Conservation (phyloP, 1,140 invertebrate genomes). For the Drosophila ambigua region DNA sequence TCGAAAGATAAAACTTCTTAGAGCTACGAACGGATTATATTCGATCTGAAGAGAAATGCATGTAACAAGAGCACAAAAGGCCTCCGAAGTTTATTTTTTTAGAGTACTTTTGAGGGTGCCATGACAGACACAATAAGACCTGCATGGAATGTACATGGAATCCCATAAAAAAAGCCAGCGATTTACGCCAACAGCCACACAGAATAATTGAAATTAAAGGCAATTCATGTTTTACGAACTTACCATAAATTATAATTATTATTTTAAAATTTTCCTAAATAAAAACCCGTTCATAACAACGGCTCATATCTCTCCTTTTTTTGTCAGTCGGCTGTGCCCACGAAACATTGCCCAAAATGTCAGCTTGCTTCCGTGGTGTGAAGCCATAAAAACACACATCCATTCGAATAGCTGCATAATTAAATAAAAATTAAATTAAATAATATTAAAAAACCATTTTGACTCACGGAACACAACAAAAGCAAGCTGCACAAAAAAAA, state of each 20-base stretch:
- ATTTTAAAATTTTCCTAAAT: constrained; percentile 15
- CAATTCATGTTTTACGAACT: constrained; percentile 11
- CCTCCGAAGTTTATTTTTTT: constrained; percentile 13
- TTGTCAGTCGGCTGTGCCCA: constrained; percentile 13
- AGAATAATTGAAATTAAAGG: constrained; percentile 8
- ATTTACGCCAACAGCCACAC: background rate
- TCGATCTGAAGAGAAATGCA: background rate
- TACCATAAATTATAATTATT: constrained; percentile 34
- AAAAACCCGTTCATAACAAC: constrained; percentile 19
- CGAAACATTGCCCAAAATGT: constrained; percentile 55
- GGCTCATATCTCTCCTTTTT: constrained; percentile 14
- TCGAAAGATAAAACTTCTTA: constrained; percentile 19
- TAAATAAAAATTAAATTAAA: constrained; percentile 61
- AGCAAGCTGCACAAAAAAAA: background rate
- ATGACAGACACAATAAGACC: background rate
- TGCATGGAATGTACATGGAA: constrained; percentile 15
- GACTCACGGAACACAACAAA: constrained; percentile 10
- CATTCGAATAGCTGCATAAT: constrained; percentile 72
- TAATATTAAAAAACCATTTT: constrained; percentile 55
- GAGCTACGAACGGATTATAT: constrained; percentile 5
- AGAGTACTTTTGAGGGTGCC: too few relatives aligned
- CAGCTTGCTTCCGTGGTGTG: constrained; percentile 70
- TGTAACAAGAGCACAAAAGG: constrained; percentile 7
- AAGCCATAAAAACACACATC: constrained; percentile 52
- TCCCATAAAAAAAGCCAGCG: background rate